A percentile compares a stretch with the other conserved stretches of the same genome.
phyloP scores from a whole-genome alignment of 2,797 vertebrate genomes.

The Macropus fuliginosus region DNA sequence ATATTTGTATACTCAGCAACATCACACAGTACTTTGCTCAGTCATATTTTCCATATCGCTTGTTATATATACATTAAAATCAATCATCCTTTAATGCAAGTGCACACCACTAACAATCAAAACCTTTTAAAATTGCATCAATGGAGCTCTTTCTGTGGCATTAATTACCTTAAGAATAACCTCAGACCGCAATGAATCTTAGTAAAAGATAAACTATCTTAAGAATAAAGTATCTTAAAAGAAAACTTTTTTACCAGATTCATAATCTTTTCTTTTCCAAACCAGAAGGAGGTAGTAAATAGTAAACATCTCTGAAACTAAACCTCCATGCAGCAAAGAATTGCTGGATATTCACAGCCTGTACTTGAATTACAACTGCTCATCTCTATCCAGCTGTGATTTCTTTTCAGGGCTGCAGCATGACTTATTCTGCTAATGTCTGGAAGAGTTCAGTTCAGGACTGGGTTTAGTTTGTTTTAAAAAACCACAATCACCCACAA shows the following conservation, averaged over 20 bases:
- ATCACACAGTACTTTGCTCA: not conserved
- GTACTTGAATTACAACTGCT: conserved; percentile 72
- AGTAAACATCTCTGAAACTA: not conserved
- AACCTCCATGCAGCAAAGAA: not conserved
- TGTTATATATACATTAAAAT: not conserved
- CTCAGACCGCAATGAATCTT: not conserved
- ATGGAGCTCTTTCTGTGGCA: conserved; percentile 7
- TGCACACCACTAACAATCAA: conserved; percentile 16
- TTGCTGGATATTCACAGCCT: conserved; percentile 44
- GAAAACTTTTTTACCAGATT: conserved; percentile 3
- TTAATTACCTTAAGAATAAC: conserved; percentile 42
- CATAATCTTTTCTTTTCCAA: not conserved
- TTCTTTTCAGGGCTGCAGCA: not conserved
- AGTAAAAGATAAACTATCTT: not conserved
- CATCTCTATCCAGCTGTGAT: conserved; percentile 54
- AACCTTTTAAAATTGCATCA: not conserved
- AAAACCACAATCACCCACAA: not conserved
- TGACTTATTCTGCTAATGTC: conserved; percentile 9
- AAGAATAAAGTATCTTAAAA: not conserved
- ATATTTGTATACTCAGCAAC: not conserved
- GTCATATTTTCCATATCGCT: not conserved
- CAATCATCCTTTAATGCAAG: not conserved
- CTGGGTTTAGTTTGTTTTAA: conserved; percentile 40
- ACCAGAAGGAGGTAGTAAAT: not conserved
- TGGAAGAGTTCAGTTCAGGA: conserved; percentile 58